Evolutionary conservation across 2,797 vertebrate genomes (phyloP), one percentile per base, ranked within the genome.

Genomic region (Sylvia borin): DNA sequence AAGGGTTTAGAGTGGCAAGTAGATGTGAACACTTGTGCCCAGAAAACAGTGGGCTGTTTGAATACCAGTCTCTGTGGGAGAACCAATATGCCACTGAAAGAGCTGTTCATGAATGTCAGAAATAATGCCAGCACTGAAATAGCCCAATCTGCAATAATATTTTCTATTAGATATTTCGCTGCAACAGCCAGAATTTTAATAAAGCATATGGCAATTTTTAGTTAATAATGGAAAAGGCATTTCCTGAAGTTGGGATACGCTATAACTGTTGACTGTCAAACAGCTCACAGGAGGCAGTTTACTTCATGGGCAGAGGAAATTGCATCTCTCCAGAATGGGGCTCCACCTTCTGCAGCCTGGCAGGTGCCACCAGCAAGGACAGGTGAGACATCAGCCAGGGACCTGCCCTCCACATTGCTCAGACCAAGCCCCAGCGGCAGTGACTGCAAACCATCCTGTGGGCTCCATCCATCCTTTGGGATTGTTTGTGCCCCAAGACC

Each of bases 351-450:
- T 45, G 66, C 51, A 60, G 38, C 21, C 45, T 34, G 61, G 32
- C n/a, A 74, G 62, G 31, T 47, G 61, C 45, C 61, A 54, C 38
- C 55, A 61, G 31, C 20, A 47, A 61, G 58, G 48, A 17, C 16
- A 12, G 20, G 16, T 7, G 14, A 26, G 40, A 77, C 34, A 48
- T 16, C 8, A 13, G 34, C 9, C 10, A 2, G 18, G 48, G 8
- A 19, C 0, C 0, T 9, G 5, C 14, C 55, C 36, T 12, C 29
- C 0, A 0, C 6, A 36, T 45, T 0, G 1, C 47, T n/a, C 42
- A 17, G 58, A 75, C 29, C 34, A 14, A 61, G 54, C 20, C 20
- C 13, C 42, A 2, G 4, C 0, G 4, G 14, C 89, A 75, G n/a
- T 0, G 1, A 36, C 38, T 7, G 7, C 75, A 88, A 62, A 40